These are phyloP conservation scores for Brachionus koreanus DNA, from an alignment of 1,140 invertebrate species.

Conservation along the genomic window DNA sequence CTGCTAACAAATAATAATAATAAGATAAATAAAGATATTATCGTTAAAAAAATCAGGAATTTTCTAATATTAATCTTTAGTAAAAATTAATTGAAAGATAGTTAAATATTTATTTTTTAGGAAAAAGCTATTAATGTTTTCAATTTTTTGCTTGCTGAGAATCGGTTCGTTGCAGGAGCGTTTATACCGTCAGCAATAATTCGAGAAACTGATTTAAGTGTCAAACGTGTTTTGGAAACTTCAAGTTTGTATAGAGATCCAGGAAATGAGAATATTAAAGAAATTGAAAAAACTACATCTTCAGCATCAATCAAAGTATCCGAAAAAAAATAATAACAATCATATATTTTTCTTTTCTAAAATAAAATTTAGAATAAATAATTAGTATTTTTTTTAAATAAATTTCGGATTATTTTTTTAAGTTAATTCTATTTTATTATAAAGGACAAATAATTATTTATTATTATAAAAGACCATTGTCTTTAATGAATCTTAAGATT, in stretches of 20 bases:
- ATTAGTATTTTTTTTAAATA: no score
- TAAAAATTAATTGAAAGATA: no score
- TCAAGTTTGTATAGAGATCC: conserved; percentile 2
- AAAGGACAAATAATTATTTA: no score
- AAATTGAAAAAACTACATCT: background rate
- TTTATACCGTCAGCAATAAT: conserved; percentile 18
- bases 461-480: no score
- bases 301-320: background rate
- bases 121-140: conserved; percentile 41
- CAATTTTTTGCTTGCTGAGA: conserved; percentile 38
- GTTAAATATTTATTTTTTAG: background rate
- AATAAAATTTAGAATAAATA: no score
- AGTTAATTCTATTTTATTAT: no score
- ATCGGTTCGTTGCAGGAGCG: conserved; percentile 10
- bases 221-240: conserved; percentile 22
- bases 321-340: background rate
- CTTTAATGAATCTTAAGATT: no score
- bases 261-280: background rate
- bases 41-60: no score
- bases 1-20: no score
- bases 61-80: no score
- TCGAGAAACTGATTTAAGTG: background rate
- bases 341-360: background rate
- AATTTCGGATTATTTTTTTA: no score
- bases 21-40: no score